Evolutionary conservation across 2,797 vertebrate species (phyloP).

Genomic region (Sarcophilus harrisii): DNA sequence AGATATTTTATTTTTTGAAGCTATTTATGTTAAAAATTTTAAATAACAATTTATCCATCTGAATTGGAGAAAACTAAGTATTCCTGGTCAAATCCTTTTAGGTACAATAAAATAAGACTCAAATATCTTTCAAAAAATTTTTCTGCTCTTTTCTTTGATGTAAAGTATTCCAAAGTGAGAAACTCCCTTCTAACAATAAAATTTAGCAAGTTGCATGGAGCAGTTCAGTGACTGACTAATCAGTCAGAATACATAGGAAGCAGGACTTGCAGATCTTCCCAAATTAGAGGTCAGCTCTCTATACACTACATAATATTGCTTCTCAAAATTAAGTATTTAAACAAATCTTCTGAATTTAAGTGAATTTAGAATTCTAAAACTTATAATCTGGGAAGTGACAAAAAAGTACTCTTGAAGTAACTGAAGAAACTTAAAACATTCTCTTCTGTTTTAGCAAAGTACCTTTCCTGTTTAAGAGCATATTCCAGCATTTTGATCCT

Average conservation of each 20-base stretch:
- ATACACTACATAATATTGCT: neutral
- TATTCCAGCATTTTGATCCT: conserved; percentile 99
- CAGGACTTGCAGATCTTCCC: neutral
- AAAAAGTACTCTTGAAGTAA: conserved; percentile 32
- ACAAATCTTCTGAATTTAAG: conserved; percentile 25
- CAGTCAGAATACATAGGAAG: neutral
- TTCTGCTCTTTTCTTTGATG: neutral
- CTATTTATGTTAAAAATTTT: neutral
- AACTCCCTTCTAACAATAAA: neutral
- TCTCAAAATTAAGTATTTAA: neutral
- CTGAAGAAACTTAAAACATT: conserved; percentile 16
- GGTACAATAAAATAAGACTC: neutral
- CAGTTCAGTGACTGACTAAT: neutral
- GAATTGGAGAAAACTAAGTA: neutral
- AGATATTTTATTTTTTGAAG: neutral
- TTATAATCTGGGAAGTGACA: conserved; percentile 18
- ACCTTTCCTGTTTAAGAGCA: conserved; percentile 99
- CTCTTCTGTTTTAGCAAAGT: conserved; percentile 51
- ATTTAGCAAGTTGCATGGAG: neutral
- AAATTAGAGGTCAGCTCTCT: neutral
- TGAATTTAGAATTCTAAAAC: conserved; percentile 26
- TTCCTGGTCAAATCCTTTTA: neutral
- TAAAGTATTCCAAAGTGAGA: neutral
- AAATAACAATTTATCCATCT: neutral
- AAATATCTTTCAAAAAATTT: neutral